Conservation (phyloP, 2,888 invertebrate species). For the Sphinx pinastri region DNA sequence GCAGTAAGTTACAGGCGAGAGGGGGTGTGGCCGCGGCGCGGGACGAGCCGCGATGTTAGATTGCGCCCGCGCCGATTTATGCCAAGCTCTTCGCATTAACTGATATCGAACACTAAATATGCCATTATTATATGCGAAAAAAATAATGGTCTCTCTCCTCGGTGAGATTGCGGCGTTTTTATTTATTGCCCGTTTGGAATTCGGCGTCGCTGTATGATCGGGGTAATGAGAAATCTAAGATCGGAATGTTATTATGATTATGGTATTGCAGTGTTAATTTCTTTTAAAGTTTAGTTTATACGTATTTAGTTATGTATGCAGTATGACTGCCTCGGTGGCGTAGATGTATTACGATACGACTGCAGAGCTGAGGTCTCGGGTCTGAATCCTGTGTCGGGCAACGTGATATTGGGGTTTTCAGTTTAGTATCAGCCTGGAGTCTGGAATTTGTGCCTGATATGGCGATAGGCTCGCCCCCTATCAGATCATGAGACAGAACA, state of each 20-base stretch:
- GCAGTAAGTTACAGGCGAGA: conserved; percentile 75
- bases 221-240: conserved; percentile 20
- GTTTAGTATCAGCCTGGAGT: too few relatives aligned
- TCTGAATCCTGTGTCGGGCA: too few relatives aligned
- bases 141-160: conserved; percentile 67
- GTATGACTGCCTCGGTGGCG: too few relatives aligned
- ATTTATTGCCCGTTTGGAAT: conserved; percentile 72
- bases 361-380: too few relatives aligned
- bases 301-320: background rate
- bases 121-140: conserved; percentile 82
- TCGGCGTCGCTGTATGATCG: conserved; percentile 41
- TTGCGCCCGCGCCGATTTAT: conserved; percentile 76
- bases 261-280: background rate
- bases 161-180: conserved; percentile 56
- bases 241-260: conserved; percentile 27
- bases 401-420: too few relatives aligned
- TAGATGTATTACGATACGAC: too few relatives aligned
- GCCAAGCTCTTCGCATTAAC: conserved; percentile 79
- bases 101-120: conserved; percentile 82
- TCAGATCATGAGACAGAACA: too few relatives aligned
- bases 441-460: too few relatives aligned
- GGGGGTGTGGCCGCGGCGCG: conserved; percentile 67
- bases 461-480: too few relatives aligned
- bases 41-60: conserved; percentile 70
- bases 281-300: background rate